A percentile compares a stretch with the other conserved stretches of the same genome.
Conservation (phyloP, 2,888 invertebrate species). For the Cataglyphis livida region DNA sequence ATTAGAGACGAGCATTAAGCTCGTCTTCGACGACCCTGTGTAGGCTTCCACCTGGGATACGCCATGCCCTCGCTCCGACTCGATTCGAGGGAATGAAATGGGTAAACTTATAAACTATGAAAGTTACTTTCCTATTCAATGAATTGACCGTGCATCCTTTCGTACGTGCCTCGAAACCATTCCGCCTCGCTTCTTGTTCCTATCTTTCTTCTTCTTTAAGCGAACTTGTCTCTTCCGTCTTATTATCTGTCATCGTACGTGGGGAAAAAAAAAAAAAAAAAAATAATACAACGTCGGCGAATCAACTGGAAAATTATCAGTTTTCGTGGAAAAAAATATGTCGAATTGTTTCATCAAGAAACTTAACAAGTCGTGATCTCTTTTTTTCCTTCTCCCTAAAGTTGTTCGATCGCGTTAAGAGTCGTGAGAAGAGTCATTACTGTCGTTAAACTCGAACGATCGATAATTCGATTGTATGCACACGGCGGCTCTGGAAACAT, state of each 20-base stretch:
- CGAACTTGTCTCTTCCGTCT: slow-evolving; percentile 25
- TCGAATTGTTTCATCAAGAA: background rate
- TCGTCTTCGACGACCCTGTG: slow-evolving; percentile 56
- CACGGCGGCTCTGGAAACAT: slow-evolving; percentile 5
- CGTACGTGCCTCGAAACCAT: slow-evolving; percentile 70
- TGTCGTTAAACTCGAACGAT: slow-evolving; percentile 4
- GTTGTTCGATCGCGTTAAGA: background rate
- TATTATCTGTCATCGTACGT: slow-evolving; percentile 63
- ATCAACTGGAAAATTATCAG: slow-evolving; percentile 70
- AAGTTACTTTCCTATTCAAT: slow-evolving; percentile 73
- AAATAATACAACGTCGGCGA: slow-evolving; percentile 59
- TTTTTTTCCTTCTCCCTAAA: background rate
- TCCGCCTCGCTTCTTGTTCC: slow-evolving; percentile 28
- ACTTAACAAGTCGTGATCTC: background rate
- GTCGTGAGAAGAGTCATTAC: slow-evolving; percentile 25
- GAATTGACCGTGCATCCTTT: slow-evolving; percentile 70
- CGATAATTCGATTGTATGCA: slow-evolving; percentile 29
- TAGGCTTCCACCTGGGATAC: slow-evolving; percentile 58
- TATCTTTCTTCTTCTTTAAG: slow-evolving; percentile 13
- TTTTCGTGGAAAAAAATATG: slow-evolving; percentile 44
- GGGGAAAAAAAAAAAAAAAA: slow-evolving; percentile 48
- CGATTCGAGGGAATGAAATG: slow-evolving; percentile 50
- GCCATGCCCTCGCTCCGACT: slow-evolving; percentile 34
- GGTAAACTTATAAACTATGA: slow-evolving; percentile 75
- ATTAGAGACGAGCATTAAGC: slow-evolving; percentile 70